Evolutionary conservation across 2,797 vertebrate species (phyloP).

Genomic region (Triplophysa yarkandensis): DNA sequence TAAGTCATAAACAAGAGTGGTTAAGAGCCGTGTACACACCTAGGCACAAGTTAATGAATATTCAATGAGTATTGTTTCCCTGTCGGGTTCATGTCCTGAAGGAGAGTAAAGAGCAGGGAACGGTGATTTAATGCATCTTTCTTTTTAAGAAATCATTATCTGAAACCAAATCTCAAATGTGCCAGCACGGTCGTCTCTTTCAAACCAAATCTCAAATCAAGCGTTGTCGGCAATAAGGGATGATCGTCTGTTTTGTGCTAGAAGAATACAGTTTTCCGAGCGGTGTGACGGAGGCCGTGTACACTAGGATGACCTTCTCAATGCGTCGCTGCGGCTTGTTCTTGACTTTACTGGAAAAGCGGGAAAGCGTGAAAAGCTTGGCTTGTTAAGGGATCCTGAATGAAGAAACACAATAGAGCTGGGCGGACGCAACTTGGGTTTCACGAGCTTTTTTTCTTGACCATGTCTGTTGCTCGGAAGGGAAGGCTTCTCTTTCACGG

Average conservation of each 20-base stretch:
- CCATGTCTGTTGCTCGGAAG: slow-evolving; percentile 53
- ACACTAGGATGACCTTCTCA: slow-evolving; percentile 46
- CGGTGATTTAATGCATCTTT: slow-evolving; percentile 22
- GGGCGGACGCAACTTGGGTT: slow-evolving; percentile 51
- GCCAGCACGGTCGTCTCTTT: slow-evolving; percentile 8
- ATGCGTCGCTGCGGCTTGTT: slow-evolving; percentile 44
- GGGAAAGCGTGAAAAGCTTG: slow-evolving; percentile 44
- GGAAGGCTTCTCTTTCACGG: slow-evolving; percentile 46
- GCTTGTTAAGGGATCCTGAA: slow-evolving; percentile 58
- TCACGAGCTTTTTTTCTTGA: slow-evolving; percentile 40
- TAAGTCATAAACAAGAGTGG: slow-evolving; percentile 86
- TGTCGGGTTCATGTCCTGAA: slow-evolving; percentile 57
- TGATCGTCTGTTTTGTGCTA: not conserved
- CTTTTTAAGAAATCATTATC: slow-evolving; percentile 41
- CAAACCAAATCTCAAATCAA: too few species aligned
- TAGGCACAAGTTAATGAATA: slow-evolving; percentile 83
- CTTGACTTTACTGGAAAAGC: slow-evolving; percentile 52
- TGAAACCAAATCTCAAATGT: slow-evolving; percentile 14
- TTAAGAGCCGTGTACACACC: slow-evolving; percentile 82
- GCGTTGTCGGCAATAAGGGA: slow-evolving; percentile 18
- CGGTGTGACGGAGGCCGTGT: not conserved
- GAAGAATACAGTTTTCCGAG: not conserved
- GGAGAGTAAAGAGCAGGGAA: slow-evolving; percentile 54
- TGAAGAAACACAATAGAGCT: slow-evolving; percentile 53
- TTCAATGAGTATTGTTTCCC: slow-evolving; percentile 74